phyloP scores from a whole-genome alignment of 2,888 invertebrate species.

The Polyploca ridens region DNA sequence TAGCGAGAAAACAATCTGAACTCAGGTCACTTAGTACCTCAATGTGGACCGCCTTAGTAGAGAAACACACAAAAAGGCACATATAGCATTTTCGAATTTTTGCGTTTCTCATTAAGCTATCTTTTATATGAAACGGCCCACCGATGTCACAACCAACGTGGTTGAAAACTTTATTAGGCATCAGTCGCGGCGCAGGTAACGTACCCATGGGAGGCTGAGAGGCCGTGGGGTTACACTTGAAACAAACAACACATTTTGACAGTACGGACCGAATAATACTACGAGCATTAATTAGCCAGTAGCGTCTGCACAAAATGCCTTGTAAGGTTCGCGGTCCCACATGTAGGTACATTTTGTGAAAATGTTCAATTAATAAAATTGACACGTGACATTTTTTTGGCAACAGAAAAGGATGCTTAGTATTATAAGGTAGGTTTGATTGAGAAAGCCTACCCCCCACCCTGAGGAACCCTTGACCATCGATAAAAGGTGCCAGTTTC shows the following conservation, averaged over 20 bases:
- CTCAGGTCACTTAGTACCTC: conserved; percentile 1
- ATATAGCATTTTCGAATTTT: not conserved
- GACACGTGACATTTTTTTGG: not conserved
- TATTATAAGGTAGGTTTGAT: conserved; percentile 15
- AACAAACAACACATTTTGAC: not conserved
- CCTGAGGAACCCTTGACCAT: conserved; percentile 18
- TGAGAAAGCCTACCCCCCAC: conserved; percentile 22
- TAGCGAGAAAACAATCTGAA: not conserved
- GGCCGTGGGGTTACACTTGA: not conserved
- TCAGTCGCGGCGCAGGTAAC: not conserved
- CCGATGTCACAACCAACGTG: not conserved
- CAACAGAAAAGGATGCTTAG: not conserved
- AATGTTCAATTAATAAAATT: conserved; percentile 4
- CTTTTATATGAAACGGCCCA: not conserved
- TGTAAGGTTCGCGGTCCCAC: not conserved
- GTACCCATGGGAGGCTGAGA: not conserved
- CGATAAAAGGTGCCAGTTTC: conserved; percentile 19
- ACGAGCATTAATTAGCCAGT: not conserved
- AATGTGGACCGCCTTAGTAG: conserved; percentile 3
- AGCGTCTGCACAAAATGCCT: not conserved
- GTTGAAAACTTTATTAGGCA: not conserved
- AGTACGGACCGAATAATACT: not conserved
- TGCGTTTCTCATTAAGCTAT: not conserved
- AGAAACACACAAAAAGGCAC: conserved; percentile 5
- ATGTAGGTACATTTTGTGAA: not conserved